Evolutionary conservation across 2,113 vertebrate genomes (phyloP), one percentile per base, ranked within the genome.

Genomic region (Toxotes chatareus): DNA sequence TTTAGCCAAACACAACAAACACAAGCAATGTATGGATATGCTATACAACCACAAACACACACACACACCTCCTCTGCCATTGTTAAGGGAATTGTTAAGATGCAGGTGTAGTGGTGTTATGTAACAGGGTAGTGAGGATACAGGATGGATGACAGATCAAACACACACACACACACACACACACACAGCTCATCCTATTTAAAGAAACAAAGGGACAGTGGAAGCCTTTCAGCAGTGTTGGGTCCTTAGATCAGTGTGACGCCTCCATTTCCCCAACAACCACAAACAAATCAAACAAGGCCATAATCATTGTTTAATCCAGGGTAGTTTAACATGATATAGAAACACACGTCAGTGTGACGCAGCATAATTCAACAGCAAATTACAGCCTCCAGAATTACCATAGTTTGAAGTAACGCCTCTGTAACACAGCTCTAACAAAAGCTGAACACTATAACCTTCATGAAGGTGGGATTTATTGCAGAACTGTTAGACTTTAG

Each of bases 81-180:
- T 72, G 88, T 81, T 64, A 23, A 61, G 77, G 76, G 76, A 80
- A 69, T 78, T 73, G 68, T 55, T 62, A 44, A 63, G 51, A 55
- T 77, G 65, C 77, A 85, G 86, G 78, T 91, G 85, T 81, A 77
- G 80, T 27, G 51, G 73, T 83, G 86, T 91, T 88, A 79, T 80
- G 51, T 87, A 91, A 88, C 83, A 7, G 38, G 12, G 47, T 71
- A 74, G 83, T 87, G 73, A 84, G 71, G 82, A 38, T 75, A 65
- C 65, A 42, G 73, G 68, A 86, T 19, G 73, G 82, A 60, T 85
- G 82, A 84, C 64, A 19, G 77, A 82, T 36, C 86, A 87, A 40
- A 73, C 86, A 40, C 44, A 46, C 44, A 46, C 42, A 88, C 32
- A 74, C 85, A 74, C 61, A 71, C 76, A 69, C 79, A 79, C 72